Base-by-base conservation (phyloP, 2,113 vertebrate genomes). In the Chitala chitala region DNA sequence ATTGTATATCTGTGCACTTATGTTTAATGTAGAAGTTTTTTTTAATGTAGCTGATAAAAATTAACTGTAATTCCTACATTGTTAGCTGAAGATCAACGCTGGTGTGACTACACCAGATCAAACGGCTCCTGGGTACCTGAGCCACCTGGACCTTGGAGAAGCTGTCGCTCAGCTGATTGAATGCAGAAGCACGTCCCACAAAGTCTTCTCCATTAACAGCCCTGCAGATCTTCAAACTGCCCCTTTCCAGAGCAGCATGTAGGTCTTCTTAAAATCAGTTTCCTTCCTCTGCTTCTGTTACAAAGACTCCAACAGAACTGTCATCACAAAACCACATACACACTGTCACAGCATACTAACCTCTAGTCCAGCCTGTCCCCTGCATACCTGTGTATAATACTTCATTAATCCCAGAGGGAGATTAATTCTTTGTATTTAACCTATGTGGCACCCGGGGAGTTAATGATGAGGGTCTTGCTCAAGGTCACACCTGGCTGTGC, bases 61-160 rank as follows among this genome's bases (percentile, higher is more conserved):
- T n/a, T n/a, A n/a, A n/a, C n/a, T n/a, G n/a, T n/a, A n/a, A 1
- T 63, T 38, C 38, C 33, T 3, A 15, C 20, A n/a, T 26, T 20
- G 26, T 31, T n/a, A 94, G 92, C 83, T 93, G 80, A 93, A 90
- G 81, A 89, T 94, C 24, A 76, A 93, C 78, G 80, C 90, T 6
- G 92, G 92, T 0, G 92, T 94, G 3, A 87, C 79, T 0, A 70
- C 85, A 5, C 86, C 89, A 0, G 92, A 92, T 36, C 86, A 83
- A 29, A 73, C 91, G 81, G 83, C 77, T 0, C 91, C 92, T 0
- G 91, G 92, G 0, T 93, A 82, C 77, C 82, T 92, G 65, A 87
- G 86, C 77, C 91, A 92, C 74, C 78, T 92, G 84, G 92, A 92
- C 44, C 85, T 93, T 73, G 93, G 92, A 0, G 82, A 88, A 50